Evolutionary conservation across 2,113 vertebrate genomes (phyloP).

Genomic region (Colistium nudipinnis): DNA sequence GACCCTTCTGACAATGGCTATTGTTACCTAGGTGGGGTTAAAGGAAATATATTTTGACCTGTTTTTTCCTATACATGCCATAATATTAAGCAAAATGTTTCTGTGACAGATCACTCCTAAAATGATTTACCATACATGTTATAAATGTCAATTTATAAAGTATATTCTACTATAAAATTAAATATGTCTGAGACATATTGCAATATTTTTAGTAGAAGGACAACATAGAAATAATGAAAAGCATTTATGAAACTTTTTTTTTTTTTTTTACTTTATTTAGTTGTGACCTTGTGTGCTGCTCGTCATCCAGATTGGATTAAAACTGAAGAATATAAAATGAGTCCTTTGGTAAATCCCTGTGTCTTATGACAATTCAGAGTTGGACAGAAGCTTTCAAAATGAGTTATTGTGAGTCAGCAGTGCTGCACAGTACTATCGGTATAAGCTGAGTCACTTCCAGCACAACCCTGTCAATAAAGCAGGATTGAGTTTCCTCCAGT

Average conservation of each 20-base stretch:
- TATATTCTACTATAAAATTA: too few species aligned
- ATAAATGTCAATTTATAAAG: too few species aligned
- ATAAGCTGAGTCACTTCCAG: conserved; percentile 27
- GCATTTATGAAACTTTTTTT: background rate
- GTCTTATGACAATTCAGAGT: background rate
- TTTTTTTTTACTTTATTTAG: background rate
- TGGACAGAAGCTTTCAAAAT: background rate
- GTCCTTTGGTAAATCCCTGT: too few species aligned
- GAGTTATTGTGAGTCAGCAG: conserved; percentile 19
- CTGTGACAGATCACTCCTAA: too few species aligned
- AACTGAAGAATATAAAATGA: background rate
- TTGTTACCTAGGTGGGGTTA: background rate
- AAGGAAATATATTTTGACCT: too few species aligned
- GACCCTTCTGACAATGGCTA: background rate
- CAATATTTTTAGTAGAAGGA: too few species aligned
- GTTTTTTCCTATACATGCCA: too few species aligned
- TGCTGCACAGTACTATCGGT: background rate
- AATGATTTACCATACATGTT: too few species aligned
- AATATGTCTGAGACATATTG: too few species aligned
- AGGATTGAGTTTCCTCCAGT: conserved; percentile 22
- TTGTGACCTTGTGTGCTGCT: background rate
- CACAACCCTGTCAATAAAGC: background rate
- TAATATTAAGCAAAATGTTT: too few species aligned
- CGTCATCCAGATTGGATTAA: background rate
- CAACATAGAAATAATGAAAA: too few species aligned